These are phyloP conservation scores for Frieseomelitta varia DNA, from an alignment of 1,140 invertebrate genomes.

Conservation along the genomic window DNA sequence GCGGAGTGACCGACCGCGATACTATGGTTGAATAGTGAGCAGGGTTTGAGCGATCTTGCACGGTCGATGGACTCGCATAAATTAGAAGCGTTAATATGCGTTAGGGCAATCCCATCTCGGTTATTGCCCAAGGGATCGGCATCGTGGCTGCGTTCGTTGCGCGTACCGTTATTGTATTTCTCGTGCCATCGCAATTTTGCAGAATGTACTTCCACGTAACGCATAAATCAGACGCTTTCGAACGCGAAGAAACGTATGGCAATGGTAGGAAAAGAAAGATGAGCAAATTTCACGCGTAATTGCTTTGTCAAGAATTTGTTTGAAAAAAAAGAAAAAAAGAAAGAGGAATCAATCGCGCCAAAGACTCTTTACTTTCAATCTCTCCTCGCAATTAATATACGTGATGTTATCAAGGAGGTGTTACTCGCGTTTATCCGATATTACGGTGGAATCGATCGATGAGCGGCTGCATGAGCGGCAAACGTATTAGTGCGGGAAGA, in stretches of 20 bases:
- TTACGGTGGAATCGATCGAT: neutral
- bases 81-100: slow-evolving; percentile 73
- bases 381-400: neutral
- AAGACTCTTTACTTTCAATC: neutral
- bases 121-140: slow-evolving; percentile 64
- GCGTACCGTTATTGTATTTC: slow-evolving; percentile 36
- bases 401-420: neutral
- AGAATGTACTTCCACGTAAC: neutral
- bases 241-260: slow-evolving; percentile 20
- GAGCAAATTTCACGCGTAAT: neutral
- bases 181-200: slow-evolving; percentile 1
- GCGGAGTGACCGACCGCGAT: slow-evolving; percentile 57
- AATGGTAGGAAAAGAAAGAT: neutral
- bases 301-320: neutral
- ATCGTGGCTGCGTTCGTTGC: slow-evolving; percentile 24
- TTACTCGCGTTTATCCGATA: neutral
- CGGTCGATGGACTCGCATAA: slow-evolving; percentile 69
- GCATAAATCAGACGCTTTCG: slow-evolving; percentile 1
- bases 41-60: slow-evolving; percentile 62
- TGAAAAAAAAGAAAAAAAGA: neutral
- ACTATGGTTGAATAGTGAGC: slow-evolving; percentile 37
- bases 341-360: neutral
- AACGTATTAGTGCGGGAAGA: neutral
- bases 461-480: neutral
- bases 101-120: slow-evolving; percentile 67